phyloP scores from a whole-genome alignment of 2,113 vertebrate species.

The Gorsachius goisagi region DNA sequence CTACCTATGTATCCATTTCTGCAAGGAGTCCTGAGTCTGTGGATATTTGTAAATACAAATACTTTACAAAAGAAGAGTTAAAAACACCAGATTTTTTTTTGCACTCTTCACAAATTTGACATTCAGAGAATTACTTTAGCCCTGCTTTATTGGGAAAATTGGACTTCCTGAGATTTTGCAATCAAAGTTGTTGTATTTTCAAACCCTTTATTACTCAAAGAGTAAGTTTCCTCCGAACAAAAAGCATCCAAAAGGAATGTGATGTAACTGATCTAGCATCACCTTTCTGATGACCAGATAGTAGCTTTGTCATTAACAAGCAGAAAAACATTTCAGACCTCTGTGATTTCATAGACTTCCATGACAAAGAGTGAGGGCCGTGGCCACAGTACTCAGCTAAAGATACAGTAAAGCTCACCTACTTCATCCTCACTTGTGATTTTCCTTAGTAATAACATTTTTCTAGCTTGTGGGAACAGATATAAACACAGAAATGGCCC shows the following conservation, averaged over 20 bases:
- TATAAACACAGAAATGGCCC: background rate
- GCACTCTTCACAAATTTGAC: background rate
- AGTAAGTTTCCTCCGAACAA: background rate
- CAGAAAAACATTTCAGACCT: background rate
- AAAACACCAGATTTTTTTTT: background rate
- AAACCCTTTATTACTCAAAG: background rate
- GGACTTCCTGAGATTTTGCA: background rate
- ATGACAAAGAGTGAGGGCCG: background rate
- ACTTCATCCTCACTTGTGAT: background rate
- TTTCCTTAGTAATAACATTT: background rate
- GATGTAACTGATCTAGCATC: background rate
- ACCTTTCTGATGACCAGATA: background rate
- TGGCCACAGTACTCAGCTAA: background rate
- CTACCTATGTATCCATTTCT: background rate
- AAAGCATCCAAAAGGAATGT: background rate
- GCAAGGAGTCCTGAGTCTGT: background rate
- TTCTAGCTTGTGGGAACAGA: background rate
- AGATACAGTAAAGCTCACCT: background rate
- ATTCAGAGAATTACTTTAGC: background rate
- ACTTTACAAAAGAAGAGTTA: background rate
- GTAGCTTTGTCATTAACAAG: background rate
- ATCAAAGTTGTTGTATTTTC: background rate
- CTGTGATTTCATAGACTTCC: background rate
- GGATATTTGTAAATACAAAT: background rate
- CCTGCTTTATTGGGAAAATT: background rate